A percentile compares a stretch with the other conserved stretches of the same genome.
These are phyloP conservation scores for Phasia obesa DNA, from an alignment of 2,888 invertebrate species.

Conservation along the genomic window DNA sequence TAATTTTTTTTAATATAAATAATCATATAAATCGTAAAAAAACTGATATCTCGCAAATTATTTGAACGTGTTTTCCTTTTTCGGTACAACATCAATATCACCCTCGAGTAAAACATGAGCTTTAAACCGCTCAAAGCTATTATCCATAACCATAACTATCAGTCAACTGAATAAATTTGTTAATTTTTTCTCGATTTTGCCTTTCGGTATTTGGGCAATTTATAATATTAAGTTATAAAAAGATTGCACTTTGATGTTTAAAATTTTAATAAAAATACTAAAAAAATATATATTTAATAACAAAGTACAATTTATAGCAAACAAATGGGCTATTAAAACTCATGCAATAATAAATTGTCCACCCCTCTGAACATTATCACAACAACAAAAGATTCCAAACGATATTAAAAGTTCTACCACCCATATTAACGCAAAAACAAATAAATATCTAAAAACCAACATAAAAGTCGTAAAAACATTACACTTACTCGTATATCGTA, in stretches of 20 bases:
- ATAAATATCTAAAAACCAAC: conserved; percentile 68
- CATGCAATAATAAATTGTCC: conserved; percentile 70
- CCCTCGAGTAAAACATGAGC: too few species aligned
- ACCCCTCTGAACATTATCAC: background rate
- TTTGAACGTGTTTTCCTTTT: too few species aligned
- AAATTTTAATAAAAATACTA: conserved; percentile 61
- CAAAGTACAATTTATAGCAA: conserved; percentile 76
- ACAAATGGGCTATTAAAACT: conserved; percentile 78
- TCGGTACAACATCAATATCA: too few species aligned
- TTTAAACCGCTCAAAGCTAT: too few species aligned
- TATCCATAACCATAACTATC: conserved; percentile 44
- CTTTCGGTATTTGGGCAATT: background rate
- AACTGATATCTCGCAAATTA: too few species aligned
- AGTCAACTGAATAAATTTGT: background rate
- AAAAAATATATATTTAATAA: conserved; percentile 65
- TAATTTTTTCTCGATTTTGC: background rate
- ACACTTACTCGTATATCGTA: conserved; percentile 1
- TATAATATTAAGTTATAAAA: conserved; percentile 63
- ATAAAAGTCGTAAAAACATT: conserved; percentile 78
- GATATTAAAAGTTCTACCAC: conserved; percentile 41
- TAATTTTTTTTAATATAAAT: too few species aligned
- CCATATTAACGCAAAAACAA: conserved; percentile 48
- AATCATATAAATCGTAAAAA: too few species aligned
- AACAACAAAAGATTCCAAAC: conserved; percentile 23
- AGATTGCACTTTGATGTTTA: conserved; percentile 61